A percentile compares a stretch with the other conserved stretches of the same genome.
Conservation (phyloP, 1,140 invertebrate species). For the Zaprionus capensis region DNA sequence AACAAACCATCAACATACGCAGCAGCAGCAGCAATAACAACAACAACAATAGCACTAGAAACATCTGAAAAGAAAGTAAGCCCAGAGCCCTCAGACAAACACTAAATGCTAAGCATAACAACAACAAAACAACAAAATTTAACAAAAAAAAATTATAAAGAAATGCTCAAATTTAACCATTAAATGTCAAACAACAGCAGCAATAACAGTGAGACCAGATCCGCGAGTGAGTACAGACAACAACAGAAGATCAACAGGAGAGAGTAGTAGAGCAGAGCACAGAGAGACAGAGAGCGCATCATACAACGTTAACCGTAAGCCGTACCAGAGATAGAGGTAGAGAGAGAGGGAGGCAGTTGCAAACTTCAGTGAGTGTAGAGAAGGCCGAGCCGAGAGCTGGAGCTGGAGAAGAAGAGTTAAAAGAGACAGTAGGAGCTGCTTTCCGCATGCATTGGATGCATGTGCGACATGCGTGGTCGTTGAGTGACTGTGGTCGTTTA, state of each 20-base stretch:
- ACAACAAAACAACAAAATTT: constrained; percentile 23
- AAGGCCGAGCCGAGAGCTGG: neutral
- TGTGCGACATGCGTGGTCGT: constrained; percentile 64
- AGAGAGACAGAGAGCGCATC: constrained; percentile 5
- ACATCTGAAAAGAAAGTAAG: constrained; percentile 27
- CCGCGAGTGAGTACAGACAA: constrained; percentile 13
- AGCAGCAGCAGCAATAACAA: constrained; percentile 25
- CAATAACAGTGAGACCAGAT: constrained; percentile 24
- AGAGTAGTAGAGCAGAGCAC: constrained; percentile 1
- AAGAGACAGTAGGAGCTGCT: constrained; percentile 28
- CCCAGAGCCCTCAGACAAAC: constrained; percentile 34
- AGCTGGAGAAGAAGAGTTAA: constrained; percentile 5
- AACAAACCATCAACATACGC: constrained; percentile 18
- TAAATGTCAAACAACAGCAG: constrained; percentile 66
- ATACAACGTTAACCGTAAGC: constrained; percentile 3
- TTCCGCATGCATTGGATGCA: constrained; percentile 65
- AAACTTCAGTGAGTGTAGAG: constrained; percentile 1
- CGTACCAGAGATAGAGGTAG: neutral
- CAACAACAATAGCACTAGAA: constrained; percentile 15
- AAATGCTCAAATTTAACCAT: constrained; percentile 69
- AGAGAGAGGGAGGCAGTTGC: constrained; percentile 20
- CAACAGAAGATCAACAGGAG: constrained; percentile 15
- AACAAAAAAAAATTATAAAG: constrained; percentile 40
- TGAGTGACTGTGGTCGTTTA: constrained; percentile 57
- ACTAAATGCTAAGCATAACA: constrained; percentile 23